Evolutionary conservation across 2,113 vertebrate species (phyloP), one percentile per base, ranked within the genome.

Genomic region (Neolamprologus caudopunctatus): DNA sequence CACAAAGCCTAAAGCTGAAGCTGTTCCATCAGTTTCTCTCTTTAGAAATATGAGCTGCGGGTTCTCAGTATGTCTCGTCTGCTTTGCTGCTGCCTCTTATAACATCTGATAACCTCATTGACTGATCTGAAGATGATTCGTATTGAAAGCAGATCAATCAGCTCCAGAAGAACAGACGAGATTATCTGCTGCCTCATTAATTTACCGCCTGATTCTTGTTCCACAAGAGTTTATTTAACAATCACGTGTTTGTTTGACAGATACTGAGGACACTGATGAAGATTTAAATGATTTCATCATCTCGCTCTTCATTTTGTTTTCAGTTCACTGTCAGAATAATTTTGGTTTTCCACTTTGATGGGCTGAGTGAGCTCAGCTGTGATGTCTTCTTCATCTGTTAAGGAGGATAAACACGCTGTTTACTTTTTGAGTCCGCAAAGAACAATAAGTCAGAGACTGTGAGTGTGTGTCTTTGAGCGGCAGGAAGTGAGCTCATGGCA

Each of bases 401-500:
- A 50, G 6, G 42, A 78, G 24, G 6, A 50, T n/a, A 78, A 50
- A 78, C 71, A 78, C 24, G 3, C 42, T 50, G 71, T 78, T 78
- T 50, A 31, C 71, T 28, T 40, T 84, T 17, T 24, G 21, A 13
- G 21, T 50, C 17, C 1, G 11, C 10, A 37, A 16, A 78, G 21
- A 81, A 73, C 61, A 86, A 21, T 33, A 33, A 17, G 24, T 47
- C 53, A 58, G 1, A 31, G 42, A n/a, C 55, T 68, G 45, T 35
- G 42, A 57, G 21, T 51, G 81, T 63, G 7, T 51, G 51, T 51
- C 17, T 88, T 53, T 61, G 40, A 21, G 19, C 2, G 10, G 40
- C 66, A 92, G 91, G 91, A 90, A 19, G 47, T 88, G 68, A 91
- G 61, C 88, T 90, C 73, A 91, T 78, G 85, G 80, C 55, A 31